Evolutionary conservation across 2,113 vertebrate genomes (phyloP), one percentile per base, ranked within the genome.

Genomic region (Origma solitaria): DNA sequence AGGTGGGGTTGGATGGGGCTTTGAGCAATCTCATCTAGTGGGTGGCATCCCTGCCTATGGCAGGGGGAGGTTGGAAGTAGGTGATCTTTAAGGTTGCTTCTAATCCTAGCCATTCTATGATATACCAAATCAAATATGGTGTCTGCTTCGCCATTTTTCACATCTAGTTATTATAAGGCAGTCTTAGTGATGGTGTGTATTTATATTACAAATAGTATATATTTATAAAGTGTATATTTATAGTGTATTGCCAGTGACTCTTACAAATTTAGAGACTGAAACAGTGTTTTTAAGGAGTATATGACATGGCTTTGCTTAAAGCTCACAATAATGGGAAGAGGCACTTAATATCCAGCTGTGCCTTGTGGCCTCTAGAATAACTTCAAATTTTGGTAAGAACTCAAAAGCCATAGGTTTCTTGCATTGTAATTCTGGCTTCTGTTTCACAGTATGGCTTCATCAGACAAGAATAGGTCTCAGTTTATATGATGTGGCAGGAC

Each of bases 381-480:
- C 28, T 77, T 77, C 13, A 70, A 1, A 49, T 88, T 88, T 77
- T 88, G 49, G 16, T 50, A 50, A 50, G 56, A 35, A 10, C 11
- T 89, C 47, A 54, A 57, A 83, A 30, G 2, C 13, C 18, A 9
- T 47, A 10, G 28, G 13, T 50, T 70, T 86, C 37, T 94, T 28
- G 19, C 28, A 35, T 7, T 95, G 7, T 91, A 45, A 92, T 69
- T 82, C 40, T 72, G 22, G 69, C 92, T 90, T 65, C 58, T 96
- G 15, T 88, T 95, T 96, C 90, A 62, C 95, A 99, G 99, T 99
- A 24, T 99, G 99, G 99, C 97, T 99, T 89, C 99, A 99, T 97
- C 99, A 99, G 94, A 99, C 99, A 82, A 98, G 99, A 96, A 99
- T 99, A 93, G 99, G 99, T 51, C 98, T 99, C 93, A 99, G 99